Percentiles rank a stretch among this genome's conserved stretches.
Conservation (phyloP, 2,888 invertebrate species). For the Philonicus albiceps region DNA sequence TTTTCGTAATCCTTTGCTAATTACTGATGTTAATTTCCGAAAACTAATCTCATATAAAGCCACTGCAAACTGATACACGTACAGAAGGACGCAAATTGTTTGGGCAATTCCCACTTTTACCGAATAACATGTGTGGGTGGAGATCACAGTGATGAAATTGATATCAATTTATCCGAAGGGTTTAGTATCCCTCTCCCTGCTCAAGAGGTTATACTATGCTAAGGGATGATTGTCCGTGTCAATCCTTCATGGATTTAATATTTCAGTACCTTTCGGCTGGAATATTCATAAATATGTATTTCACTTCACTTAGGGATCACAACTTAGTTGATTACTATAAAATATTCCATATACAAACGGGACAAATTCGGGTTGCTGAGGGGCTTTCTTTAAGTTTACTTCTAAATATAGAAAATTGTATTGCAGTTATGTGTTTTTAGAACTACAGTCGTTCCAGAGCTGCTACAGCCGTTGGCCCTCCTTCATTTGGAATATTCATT, state of each 20-base stretch:
- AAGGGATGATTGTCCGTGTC: background rate
- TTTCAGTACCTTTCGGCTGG: background rate
- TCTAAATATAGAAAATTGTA: background rate
- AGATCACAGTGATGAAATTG: background rate
- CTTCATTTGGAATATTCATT: background rate
- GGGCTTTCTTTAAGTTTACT: background rate
- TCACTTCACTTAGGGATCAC: background rate
- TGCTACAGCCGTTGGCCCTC: background rate
- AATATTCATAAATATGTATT: background rate
- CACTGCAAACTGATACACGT: background rate
- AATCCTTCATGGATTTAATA: background rate
- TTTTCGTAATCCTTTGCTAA: background rate
- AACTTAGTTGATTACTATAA: background rate
- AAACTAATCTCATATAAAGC: background rate
- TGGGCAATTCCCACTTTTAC: background rate
- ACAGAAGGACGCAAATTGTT: background rate
- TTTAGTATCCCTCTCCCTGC: background rate
- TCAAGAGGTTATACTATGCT: background rate
- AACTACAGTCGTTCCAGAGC: background rate
- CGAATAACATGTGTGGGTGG: background rate
- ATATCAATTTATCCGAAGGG: background rate
- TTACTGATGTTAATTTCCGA: background rate
- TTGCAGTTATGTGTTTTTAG: background rate
- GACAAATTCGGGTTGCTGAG: background rate
- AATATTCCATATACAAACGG: background rate